Percentiles rank a stretch among this genome's conserved stretches.
Evolutionary conservation across 1,140 invertebrate genomes (phyloP).

Genomic region (Asobara japonica): DNA sequence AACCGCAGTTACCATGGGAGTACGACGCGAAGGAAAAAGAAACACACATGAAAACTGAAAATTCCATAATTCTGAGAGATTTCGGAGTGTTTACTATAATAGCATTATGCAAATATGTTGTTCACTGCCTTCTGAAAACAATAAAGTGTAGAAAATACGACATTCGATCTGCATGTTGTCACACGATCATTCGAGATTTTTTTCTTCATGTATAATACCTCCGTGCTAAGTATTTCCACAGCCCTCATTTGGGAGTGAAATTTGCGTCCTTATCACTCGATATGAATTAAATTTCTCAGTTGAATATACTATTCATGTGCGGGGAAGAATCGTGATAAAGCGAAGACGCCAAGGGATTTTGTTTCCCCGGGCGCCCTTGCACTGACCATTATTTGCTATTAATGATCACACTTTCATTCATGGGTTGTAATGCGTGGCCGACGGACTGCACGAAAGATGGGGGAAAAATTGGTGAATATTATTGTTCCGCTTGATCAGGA

Average conservation of each 20-base stretch:
- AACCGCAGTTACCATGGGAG: no score
- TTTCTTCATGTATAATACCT: not conserved
- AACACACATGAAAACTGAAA: no score
- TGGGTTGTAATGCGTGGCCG: slow-evolving; percentile 22
- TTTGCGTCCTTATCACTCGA: not conserved
- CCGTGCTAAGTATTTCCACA: not conserved
- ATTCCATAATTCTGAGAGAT: no score
- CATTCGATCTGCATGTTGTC: not conserved
- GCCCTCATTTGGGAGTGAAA: not conserved
- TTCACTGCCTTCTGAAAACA: no score
- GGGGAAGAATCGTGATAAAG: not conserved
- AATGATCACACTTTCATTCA: slow-evolving; percentile 42
- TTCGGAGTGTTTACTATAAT: no score
- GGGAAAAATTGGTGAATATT: not conserved
- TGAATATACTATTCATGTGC: slow-evolving; percentile 17
- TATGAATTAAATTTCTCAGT: not conserved
- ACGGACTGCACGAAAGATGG: not conserved
- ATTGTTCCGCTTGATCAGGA: no score
- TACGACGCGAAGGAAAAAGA: no score
- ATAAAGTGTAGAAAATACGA: not conserved
- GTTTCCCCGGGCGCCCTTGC: slow-evolving; percentile 35
- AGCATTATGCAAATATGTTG: no score
- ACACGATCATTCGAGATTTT: not conserved
- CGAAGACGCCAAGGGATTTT: slow-evolving; percentile 36
- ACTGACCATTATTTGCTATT: slow-evolving; percentile 45